phyloP scores from a whole-genome alignment of 2,797 vertebrate genomes.

The Phoebastria nigripes region DNA sequence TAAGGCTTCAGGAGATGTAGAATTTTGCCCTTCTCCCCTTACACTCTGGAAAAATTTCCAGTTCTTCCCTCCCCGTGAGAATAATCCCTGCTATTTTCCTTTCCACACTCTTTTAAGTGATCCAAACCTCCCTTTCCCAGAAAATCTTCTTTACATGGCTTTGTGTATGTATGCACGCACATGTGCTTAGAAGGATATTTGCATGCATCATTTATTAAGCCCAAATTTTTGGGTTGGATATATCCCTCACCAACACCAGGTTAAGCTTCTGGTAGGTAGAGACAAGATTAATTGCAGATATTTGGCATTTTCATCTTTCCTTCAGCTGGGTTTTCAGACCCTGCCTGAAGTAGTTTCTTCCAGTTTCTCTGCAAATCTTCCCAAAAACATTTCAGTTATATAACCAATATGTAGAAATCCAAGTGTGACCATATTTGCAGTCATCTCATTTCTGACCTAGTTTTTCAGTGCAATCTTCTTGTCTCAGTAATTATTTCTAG shows the following conservation, averaged over 20 bases:
- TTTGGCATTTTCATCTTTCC: neutral
- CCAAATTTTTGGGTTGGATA: neutral
- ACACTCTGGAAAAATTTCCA: neutral
- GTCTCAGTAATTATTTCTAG: slow-evolving; percentile 20
- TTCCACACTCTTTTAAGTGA: neutral
- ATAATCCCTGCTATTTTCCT: neutral
- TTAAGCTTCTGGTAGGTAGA: neutral
- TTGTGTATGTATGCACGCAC: rapidly evolving
- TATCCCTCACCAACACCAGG: neutral
- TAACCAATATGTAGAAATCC: neutral
- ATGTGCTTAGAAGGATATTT: neutral
- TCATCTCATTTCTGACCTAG: neutral
- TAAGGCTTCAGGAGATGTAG: neutral
- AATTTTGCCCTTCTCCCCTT: neutral
- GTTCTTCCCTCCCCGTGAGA: neutral
- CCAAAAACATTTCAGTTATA: neutral
- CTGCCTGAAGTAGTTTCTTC: neutral
- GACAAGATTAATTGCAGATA: neutral
- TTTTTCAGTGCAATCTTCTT: slow-evolving; percentile 26
- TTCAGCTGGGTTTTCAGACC: neutral
- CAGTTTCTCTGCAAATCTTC: neutral
- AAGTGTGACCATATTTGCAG: slow-evolving; percentile 14
- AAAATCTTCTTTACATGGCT: neutral
- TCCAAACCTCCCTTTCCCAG: neutral
- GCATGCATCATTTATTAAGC: neutral